Evolutionary conservation across 2,888 invertebrate genomes (phyloP).

Genomic region (Lycia hirtaria): DNA sequence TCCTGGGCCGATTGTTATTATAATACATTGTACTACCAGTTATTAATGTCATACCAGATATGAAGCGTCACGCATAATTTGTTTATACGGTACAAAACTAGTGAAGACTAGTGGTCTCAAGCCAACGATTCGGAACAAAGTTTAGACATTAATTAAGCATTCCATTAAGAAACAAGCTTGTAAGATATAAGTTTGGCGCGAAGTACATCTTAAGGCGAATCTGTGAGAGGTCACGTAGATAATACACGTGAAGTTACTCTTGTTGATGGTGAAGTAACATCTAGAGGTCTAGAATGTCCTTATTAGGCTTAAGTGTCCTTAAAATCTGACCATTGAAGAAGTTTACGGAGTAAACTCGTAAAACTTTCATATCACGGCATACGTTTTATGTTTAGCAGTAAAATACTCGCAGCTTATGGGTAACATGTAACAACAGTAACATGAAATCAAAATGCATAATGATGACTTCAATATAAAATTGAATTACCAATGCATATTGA

Average conservation of each 20-base stretch:
- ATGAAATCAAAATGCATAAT: constrained; percentile 34
- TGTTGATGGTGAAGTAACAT: constrained; percentile 40
- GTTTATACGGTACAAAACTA: constrained; percentile 54
- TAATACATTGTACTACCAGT: constrained; percentile 76
- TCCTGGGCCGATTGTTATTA: constrained; percentile 77
- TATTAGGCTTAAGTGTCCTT: constrained; percentile 15
- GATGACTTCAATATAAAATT: constrained; percentile 35
- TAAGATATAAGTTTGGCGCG: constrained; percentile 56
- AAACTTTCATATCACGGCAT: constrained; percentile 14
- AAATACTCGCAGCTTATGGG: constrained; percentile 11
- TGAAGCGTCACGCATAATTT: constrained; percentile 64
- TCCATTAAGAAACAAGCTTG: constrained; percentile 57
- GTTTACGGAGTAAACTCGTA: background rate
- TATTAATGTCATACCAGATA: constrained; percentile 72
- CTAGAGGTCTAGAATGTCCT: constrained; percentile 28
- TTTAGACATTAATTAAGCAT: constrained; percentile 68
- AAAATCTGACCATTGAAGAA: constrained; percentile 10
- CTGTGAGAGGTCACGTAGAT: constrained; percentile 52
- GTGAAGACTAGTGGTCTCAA: constrained; percentile 62
- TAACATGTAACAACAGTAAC: constrained; percentile 17
- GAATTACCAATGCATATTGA: constrained; percentile 42
- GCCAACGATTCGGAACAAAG: constrained; percentile 60
- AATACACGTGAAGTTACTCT: constrained; percentile 48
- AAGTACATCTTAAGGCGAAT: constrained; percentile 56
- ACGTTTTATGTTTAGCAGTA: constrained; percentile 22